phyloP scores from a whole-genome alignment of 1,140 invertebrate genomes.

The Delia radicum region DNA sequence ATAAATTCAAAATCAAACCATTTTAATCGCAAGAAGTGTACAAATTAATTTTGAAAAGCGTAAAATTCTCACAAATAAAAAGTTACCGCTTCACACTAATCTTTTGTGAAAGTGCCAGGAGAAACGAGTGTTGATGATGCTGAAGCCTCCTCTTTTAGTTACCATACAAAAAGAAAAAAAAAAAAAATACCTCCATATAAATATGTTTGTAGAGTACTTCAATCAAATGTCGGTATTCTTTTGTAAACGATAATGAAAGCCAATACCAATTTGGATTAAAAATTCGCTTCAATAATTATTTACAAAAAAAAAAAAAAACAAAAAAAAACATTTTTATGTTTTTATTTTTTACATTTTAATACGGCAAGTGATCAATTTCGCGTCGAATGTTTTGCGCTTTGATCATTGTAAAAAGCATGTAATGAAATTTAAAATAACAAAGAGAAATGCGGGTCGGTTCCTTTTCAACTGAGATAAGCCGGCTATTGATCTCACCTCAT shows the following conservation, averaged over 20 bases:
- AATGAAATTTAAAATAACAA: slow-evolving; percentile 11
- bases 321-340: not conserved
- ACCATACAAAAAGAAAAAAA: not conserved
- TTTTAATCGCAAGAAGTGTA: not conserved
- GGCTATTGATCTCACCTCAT: slow-evolving; percentile 50
- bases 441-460: not conserved
- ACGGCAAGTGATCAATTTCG: slow-evolving; percentile 25
- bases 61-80: slow-evolving; percentile 11
- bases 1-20: not conserved
- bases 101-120: slow-evolving; percentile 49
- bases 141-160: not conserved
- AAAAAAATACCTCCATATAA: too few relatives aligned
- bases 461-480: slow-evolving; percentile 40
- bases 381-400: not conserved
- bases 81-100: slow-evolving; percentile 43
- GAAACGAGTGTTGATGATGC: slow-evolving; percentile 31
- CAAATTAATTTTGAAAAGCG: slow-evolving; percentile 13
- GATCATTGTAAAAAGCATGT: slow-evolving; percentile 17
- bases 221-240: not conserved
- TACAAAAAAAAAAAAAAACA: slow-evolving; percentile 12
- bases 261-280: slow-evolving; percentile 50
- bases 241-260: not conserved
- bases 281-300: slow-evolving; percentile 53
- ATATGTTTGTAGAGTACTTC: not conserved
- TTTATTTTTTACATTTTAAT: not conserved